phyloP scores from a whole-genome alignment of 2,113 vertebrate species.

The Papio anubis region DNA sequence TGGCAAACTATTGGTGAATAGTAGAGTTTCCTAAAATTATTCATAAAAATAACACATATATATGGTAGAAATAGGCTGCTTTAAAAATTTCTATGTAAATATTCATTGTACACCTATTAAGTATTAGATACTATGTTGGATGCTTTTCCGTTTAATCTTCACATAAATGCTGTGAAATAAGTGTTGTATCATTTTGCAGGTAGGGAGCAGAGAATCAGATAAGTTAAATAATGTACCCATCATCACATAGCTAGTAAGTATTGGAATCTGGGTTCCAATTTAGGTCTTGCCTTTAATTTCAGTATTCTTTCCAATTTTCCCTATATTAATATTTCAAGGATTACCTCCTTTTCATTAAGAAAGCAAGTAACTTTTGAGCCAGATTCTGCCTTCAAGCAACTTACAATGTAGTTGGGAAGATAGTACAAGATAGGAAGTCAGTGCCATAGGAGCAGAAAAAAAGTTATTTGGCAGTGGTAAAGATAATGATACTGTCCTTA shows the following conservation, averaged over 20 bases:
- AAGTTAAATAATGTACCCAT: not conserved
- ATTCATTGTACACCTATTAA: not conserved
- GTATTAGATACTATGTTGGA: not conserved
- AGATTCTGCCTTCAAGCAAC: not conserved
- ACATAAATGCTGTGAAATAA: not conserved
- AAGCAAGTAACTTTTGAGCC: not conserved
- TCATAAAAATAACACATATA: not conserved
- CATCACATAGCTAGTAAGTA: not conserved
- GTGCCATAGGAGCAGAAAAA: not conserved
- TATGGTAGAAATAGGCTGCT: not conserved
- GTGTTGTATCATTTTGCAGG: not conserved
- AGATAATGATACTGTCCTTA: not conserved
- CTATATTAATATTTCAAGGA: not conserved
- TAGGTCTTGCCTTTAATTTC: not conserved
- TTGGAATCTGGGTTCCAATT: not conserved
- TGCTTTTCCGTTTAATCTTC: not conserved
- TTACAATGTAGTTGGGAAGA: not conserved
- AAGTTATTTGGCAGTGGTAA: not conserved
- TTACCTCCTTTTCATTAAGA: not conserved
- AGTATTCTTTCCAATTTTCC: not conserved
- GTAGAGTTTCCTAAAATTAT: not conserved
- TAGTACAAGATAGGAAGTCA: not conserved
- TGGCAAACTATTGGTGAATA: not conserved
- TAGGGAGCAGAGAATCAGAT: not conserved
- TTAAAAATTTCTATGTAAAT: not conserved